phyloP scores from a whole-genome alignment of 2,888 invertebrate species.

The Cancer borealis region DNA sequence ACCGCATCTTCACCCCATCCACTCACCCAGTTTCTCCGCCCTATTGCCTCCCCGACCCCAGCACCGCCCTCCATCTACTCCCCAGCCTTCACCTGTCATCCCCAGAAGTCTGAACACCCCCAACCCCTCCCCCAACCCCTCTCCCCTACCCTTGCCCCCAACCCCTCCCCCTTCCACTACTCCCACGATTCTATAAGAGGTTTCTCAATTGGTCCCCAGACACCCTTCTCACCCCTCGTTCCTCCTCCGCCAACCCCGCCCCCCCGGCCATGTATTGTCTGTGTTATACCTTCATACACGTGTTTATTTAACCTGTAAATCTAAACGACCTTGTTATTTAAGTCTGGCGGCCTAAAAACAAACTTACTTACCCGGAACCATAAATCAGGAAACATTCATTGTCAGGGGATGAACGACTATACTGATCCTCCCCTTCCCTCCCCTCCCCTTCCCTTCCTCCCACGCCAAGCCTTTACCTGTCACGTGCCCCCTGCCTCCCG shows the following conservation, averaged over 20 bases:
- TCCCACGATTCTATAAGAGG: constrained; percentile 20
- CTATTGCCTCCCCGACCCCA: background rate
- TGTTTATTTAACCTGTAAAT: constrained; percentile 14
- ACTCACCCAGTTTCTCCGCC: background rate
- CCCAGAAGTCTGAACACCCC: background rate
- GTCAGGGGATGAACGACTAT: constrained; percentile 30
- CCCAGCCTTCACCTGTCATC: background rate
- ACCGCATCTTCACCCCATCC: background rate
- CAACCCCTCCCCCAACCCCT: background rate
- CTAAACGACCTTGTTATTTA: constrained; percentile 30
- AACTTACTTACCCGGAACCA: background rate
- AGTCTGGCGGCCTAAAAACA: constrained; percentile 43
- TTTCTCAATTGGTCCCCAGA: constrained; percentile 27
- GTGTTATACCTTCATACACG: background rate
- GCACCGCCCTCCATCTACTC: background rate
- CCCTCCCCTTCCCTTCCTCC: background rate
- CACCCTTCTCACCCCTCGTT: background rate
- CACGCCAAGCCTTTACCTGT: background rate
- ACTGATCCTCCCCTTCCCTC: background rate
- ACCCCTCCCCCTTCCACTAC: background rate
- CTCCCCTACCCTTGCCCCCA: background rate
- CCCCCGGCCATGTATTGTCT: constrained; percentile 11
- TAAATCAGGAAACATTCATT: background rate
- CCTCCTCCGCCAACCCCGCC: background rate
- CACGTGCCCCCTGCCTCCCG: background rate